Conservation (phyloP, 2,888 invertebrate species). For the Ennomos fuscantarius region DNA sequence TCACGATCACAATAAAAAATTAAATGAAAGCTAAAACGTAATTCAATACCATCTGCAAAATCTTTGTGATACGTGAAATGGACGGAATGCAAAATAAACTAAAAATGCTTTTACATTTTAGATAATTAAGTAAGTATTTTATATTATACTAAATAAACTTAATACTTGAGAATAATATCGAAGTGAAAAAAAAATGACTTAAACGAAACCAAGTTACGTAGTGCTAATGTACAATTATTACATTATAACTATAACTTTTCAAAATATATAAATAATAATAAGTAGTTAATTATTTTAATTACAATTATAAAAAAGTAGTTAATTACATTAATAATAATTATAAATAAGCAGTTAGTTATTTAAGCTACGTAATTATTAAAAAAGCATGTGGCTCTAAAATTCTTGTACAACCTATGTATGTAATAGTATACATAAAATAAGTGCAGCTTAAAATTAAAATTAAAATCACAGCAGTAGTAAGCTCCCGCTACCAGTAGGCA, state of each 20-base stretch:
- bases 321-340: not conserved
- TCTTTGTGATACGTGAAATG: slow-evolving; percentile 16
- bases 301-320: not conserved
- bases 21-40: slow-evolving; percentile 8
- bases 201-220: too few relatives aligned
- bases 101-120: slow-evolving; percentile 1
- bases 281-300: slow-evolving; percentile 3
- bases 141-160: too few relatives aligned
- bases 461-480: too few relatives aligned
- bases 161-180: too few relatives aligned
- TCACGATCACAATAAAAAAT: too few relatives aligned
- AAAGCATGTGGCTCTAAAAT: slow-evolving; percentile 27
- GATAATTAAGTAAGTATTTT: too few relatives aligned
- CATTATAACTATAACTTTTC: not conserved
- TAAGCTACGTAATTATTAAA: slow-evolving; percentile 13
- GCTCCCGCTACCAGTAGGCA: too few relatives aligned
- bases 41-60: slow-evolving; percentile 4
- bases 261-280: not conserved
- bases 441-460: too few relatives aligned
- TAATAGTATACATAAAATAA: slow-evolving; percentile 37
- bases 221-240: not conserved
- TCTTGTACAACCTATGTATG: slow-evolving; percentile 22
- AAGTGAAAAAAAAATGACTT: too few relatives aligned
- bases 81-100: slow-evolving; percentile 32
- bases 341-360: slow-evolving; percentile 1